Base-by-base conservation (phyloP, 2,888 invertebrate species). In the Himalopsyche anomala region DNA sequence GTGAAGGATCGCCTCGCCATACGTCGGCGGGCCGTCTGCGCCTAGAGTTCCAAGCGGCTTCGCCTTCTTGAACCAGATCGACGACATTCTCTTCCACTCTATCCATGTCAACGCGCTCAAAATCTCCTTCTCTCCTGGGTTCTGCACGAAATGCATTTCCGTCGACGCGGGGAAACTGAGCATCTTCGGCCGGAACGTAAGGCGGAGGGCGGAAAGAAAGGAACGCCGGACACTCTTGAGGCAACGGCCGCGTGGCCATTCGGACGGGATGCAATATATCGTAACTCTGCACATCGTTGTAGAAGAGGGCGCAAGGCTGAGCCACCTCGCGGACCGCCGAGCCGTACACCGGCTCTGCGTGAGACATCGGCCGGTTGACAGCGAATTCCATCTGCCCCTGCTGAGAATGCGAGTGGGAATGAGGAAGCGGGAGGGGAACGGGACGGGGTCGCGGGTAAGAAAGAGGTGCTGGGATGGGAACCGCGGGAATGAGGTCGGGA, bases 181-280 rank as follows among this genome's bases (percentile, higher is more conserved):
- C 79, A 28, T 74, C 74, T 38, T 74, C 74, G 9, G 36, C 74
- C 5, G 74, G 74, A 38, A 74, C 74, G 8, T 74, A 74, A 2
- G 74, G 74, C 5, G 74, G 74, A 5, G 74, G 74, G 36, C 54
- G 82, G 54, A 54, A 82, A 38, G 56, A 82, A 11, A 85, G 51
- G 12, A 56, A 84, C 54, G 81, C 82, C 54, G 86, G 82, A n/a
- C 40, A 79, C 40, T 86, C 74, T n/a, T 69, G 85, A n/a, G 69
- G 54, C 15, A 79, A 15, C 42, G 69, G 54, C 54, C 79, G 81
- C 84, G 56, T 19, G n/a, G 83, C 54, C 56, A 82, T 40, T n/a
- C 56, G 82, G 36, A 86, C 84, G 5, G 86, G 81, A 42, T 86
- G 83, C 54, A 86, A 42, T 28, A 86, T 83, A 42, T 86, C 86